These are phyloP conservation scores for Chelon auratus DNA, from an alignment of 2,797 vertebrate genomes.

Conservation along the genomic window DNA sequence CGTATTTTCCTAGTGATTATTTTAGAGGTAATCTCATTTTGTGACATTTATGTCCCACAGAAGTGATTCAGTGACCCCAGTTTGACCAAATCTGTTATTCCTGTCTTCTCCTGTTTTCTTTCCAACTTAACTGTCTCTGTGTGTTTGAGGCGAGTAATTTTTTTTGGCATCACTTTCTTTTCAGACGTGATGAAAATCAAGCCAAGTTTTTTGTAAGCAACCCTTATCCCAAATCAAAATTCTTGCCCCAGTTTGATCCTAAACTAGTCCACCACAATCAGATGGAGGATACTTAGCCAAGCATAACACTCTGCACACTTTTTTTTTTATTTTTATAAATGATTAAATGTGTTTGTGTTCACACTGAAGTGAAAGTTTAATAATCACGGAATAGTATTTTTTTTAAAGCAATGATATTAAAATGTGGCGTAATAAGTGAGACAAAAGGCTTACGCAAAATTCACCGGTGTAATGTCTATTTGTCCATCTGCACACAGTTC, in stretches of 20 bases:
- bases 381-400: constrained; percentile 35
- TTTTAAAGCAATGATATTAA: constrained; percentile 24
- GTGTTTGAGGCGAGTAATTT: constrained; percentile 19
- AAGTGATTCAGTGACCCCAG: constrained; percentile 22
- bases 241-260: constrained; percentile 22
- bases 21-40: constrained; percentile 25
- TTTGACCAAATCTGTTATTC: constrained; percentile 10
- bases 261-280: constrained; percentile 21
- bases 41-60: neutral
- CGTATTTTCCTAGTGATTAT: constrained; percentile 8
- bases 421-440: constrained; percentile 22
- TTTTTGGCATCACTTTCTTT: constrained; percentile 24
- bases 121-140: constrained; percentile 28
- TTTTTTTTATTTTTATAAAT: constrained; percentile 13
- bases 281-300: constrained; percentile 22
- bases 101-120: constrained; percentile 30
- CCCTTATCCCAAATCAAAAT: constrained; percentile 46
- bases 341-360: constrained; percentile 15
- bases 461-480: constrained; percentile 61
- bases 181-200: constrained; percentile 22
- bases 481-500: constrained; percentile 68
- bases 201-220: constrained; percentile 41
- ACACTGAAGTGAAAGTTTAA: constrained; percentile 6
- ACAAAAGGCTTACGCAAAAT: constrained; percentile 40
- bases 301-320: constrained; percentile 23